These are phyloP conservation scores for Leptoclinus maculatus DNA, from an alignment of 2,797 vertebrate genomes.

Conservation along the genomic window DNA sequence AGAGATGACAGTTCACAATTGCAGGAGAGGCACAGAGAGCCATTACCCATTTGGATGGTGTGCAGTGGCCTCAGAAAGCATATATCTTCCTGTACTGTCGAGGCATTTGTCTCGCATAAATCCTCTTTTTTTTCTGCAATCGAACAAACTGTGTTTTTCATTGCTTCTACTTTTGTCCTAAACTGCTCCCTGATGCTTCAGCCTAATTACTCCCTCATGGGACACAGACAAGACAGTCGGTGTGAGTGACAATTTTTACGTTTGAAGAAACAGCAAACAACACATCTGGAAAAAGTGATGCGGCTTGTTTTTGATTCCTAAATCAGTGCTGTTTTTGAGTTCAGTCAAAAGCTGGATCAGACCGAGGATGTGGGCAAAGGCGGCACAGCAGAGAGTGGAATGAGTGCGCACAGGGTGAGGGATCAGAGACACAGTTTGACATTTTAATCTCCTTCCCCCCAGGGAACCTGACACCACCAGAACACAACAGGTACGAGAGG, in stretches of 20 bases:
- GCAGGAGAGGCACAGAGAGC: conserved; percentile 21
- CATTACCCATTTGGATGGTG: conserved; percentile 50
- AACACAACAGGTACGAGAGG: conserved; percentile 67
- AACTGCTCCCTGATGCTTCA: conserved; percentile 47
- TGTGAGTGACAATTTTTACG: conserved; percentile 9
- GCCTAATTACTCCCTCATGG: conserved; percentile 45
- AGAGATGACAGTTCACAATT: conserved; percentile 33
- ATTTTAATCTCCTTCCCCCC: conserved; percentile 71
- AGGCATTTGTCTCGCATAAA: conserved; percentile 33
- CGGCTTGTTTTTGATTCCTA: conserved; percentile 18
- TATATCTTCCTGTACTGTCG: conserved; percentile 6
- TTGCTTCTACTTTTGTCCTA: conserved; percentile 38
- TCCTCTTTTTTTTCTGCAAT: conserved; percentile 10
- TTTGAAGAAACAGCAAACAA: conserved; percentile 20
- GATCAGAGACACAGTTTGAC: conserved; percentile 72
- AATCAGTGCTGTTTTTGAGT: conserved; percentile 20
- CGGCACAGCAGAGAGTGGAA: conserved; percentile 46
- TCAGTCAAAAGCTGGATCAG: conserved; percentile 50
- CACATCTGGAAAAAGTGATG: conserved; percentile 26
- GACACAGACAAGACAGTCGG: conserved; percentile 19
- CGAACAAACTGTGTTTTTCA: conserved; percentile 27
- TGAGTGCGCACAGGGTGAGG: conserved; percentile 55
- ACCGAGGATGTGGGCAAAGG: conserved; percentile 42
- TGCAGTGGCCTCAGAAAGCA: conserved; percentile 16
- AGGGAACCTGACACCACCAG: conserved; percentile 65